A percentile compares a stretch with the other conserved stretches of the same genome.
Conservation (phyloP, 2,113 vertebrate species). For the Meles meles region DNA sequence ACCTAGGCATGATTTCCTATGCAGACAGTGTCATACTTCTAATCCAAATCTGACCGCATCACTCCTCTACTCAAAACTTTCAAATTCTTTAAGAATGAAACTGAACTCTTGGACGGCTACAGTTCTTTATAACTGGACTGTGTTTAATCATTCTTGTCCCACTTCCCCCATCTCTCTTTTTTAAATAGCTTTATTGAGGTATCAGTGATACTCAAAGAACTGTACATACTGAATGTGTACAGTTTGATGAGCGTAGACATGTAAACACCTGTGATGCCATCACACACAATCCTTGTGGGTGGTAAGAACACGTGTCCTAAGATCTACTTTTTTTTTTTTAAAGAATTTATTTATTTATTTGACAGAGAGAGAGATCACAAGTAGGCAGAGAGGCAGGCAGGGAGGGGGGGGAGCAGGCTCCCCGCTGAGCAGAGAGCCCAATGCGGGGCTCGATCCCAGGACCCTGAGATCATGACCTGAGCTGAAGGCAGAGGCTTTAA, state of each 20-base stretch:
- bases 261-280: neutral
- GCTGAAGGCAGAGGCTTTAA: too few relatives aligned
- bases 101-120: neutral
- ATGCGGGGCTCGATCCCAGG: too few relatives aligned
- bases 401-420: too few relatives aligned
- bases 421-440: too few relatives aligned
- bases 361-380: too few relatives aligned
- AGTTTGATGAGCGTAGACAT: neutral
- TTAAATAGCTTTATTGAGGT: neutral
- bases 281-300: neutral
- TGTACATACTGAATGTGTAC: neutral
- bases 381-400: too few relatives aligned
- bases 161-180: neutral
- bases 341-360: too few relatives aligned
- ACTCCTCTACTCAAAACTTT: neutral
- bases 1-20: neutral
- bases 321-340: neutral
- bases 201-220: neutral
- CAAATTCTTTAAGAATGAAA: neutral
- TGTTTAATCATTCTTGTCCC: neutral
- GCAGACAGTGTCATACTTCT: neutral
- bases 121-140: neutral
- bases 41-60: neutral
- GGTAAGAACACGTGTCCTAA: neutral
- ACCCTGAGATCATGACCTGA: too few relatives aligned